Evolutionary conservation across 2,113 vertebrate genomes (phyloP).

Genomic region (Lutjanus erythropterus): DNA sequence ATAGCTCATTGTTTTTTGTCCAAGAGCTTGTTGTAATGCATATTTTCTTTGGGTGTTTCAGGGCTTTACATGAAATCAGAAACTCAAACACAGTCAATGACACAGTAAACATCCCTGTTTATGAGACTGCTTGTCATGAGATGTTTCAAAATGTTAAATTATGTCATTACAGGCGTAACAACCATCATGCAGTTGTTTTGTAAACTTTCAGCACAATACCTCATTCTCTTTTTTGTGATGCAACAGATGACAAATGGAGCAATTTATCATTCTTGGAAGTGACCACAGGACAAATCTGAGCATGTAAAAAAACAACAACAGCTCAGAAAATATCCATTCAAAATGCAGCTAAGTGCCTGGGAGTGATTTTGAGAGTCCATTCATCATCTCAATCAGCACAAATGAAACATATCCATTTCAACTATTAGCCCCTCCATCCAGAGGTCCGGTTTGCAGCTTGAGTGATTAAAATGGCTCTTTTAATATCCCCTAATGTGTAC

Average conservation of each 20-base stretch:
- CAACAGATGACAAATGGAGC: not conserved
- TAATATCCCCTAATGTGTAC: constrained; percentile 85
- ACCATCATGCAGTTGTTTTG: constrained; percentile 9
- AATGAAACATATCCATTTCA: constrained; percentile 82
- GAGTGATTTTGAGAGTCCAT: constrained; percentile 73
- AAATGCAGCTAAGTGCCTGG: constrained; percentile 57
- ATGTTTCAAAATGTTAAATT: not conserved
- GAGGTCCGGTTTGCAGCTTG: constrained; percentile 76
- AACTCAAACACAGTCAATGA: constrained; percentile 19
- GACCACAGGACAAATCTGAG: constrained; percentile 24
- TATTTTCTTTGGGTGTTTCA: constrained; percentile 19
- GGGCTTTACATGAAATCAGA: constrained; percentile 12
- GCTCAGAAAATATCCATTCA: constrained; percentile 17
- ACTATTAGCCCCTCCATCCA: constrained; percentile 71
- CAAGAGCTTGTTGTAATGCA: not conserved
- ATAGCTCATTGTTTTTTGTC: constrained; percentile 2
- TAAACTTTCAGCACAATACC: constrained; percentile 6
- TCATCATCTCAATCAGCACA: constrained; percentile 80
- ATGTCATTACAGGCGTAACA: not conserved
- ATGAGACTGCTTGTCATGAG: not conserved
- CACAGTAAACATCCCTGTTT: constrained; percentile 2
- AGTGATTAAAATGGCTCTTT: constrained; percentile 84
- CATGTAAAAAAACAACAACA: constrained; percentile 34
- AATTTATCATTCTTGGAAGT: not conserved
- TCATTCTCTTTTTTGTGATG: not conserved